Conservation (phyloP, 37 sponge, comb jelly and placozoan genomes). For the Crambe crambe region DNA sequence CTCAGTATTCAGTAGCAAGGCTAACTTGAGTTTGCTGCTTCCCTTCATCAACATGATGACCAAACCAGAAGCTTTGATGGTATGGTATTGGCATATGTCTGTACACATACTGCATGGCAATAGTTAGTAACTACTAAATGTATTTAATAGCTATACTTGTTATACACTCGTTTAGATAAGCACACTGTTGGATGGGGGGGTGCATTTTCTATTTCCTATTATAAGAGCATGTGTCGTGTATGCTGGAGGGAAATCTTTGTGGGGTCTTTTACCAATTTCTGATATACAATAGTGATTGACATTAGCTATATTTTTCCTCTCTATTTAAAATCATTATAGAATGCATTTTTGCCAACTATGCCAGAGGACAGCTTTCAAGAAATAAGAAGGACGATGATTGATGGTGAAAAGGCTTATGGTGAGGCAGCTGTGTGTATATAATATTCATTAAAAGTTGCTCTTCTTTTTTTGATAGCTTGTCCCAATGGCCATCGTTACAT, state of each 20-base stretch:
- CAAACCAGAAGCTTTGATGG: slow-evolving; percentile 41
- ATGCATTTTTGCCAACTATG: slow-evolving; percentile 74
- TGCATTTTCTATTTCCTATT: background rate
- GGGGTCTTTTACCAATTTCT: no score
- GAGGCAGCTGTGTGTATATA: no score
- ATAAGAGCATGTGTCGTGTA: background rate
- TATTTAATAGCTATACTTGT: background rate
- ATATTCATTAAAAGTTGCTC: no score
- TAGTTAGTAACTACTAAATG: no score
- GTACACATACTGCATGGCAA: no score
- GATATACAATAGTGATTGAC: no score
- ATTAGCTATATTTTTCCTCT: no score
- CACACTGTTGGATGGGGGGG: background rate
- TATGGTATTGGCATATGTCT: no score
- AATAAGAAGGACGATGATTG: slow-evolving; percentile 6
- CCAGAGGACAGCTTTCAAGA: slow-evolving; percentile 54
- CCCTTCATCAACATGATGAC: slow-evolving; percentile 57
- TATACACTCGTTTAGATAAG: background rate
- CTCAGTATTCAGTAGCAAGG: slow-evolving; percentile 23
- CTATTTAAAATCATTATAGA: no score
- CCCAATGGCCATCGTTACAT: slow-evolving; percentile 79
- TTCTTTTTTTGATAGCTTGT: no score
- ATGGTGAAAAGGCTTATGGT: slow-evolving; percentile 55
- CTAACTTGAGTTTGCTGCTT: slow-evolving; percentile 6
- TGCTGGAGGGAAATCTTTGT: background rate